phyloP scores from a whole-genome alignment of 2,113 vertebrate genomes.

The Pluvianellus socialis region DNA sequence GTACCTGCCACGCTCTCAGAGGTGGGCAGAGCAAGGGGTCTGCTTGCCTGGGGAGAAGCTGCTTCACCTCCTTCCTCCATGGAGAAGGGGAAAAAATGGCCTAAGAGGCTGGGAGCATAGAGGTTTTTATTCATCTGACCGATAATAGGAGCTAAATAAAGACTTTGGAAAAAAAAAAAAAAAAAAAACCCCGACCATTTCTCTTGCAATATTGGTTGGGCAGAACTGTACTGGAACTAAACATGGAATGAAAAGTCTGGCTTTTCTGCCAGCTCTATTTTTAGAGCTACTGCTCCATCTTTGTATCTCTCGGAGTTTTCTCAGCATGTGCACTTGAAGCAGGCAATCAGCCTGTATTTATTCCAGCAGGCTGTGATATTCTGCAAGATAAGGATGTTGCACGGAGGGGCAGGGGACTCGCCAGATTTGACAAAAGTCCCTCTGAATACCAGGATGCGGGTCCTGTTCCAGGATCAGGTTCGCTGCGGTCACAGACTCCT shows the following conservation, averaged over 20 bases:
- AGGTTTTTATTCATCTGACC: slow-evolving; percentile 54
- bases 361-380: not conserved
- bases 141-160: slow-evolving; percentile 62
- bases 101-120: not conserved
- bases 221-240: slow-evolving; percentile 52
- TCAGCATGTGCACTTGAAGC: slow-evolving; percentile 16
- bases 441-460: not conserved
- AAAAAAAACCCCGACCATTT: not conserved
- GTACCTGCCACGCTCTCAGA: not conserved
- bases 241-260: slow-evolving; percentile 54
- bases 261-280: slow-evolving; percentile 63
- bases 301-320: slow-evolving; percentile 28
- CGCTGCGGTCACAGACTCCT: not conserved
- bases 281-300: slow-evolving; percentile 33
- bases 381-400: not conserved
- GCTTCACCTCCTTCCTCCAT: not conserved
- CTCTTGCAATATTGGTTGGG: slow-evolving; percentile 44
- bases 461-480: not conserved
- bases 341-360: slow-evolving; percentile 11
- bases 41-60: not conserved
- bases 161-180: not conserved
- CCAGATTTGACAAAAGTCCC: not conserved
- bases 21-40: not conserved
- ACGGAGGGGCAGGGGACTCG: not conserved
- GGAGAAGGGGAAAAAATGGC: not conserved